A percentile compares a stretch with the other conserved stretches of the same genome.
Conservation (phyloP, 2,888 invertebrate species). For the Parnassius smintheus region DNA sequence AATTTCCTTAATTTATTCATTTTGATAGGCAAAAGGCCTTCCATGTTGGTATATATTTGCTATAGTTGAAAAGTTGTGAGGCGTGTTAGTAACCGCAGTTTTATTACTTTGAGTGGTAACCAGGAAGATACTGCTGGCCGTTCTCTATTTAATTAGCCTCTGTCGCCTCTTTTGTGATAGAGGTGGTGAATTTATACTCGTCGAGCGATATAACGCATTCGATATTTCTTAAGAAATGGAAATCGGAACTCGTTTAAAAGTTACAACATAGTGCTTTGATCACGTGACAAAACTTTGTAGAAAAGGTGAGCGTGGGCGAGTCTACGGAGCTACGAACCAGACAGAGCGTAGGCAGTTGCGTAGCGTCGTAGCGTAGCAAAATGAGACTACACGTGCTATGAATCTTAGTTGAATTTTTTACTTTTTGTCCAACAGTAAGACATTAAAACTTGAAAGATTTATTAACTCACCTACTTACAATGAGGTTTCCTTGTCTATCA, state of each 20-base stretch:
- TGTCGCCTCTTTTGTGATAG: too few species aligned
- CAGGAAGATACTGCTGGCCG: too few species aligned
- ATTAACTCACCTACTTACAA: constrained; percentile 1
- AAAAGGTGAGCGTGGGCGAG: constrained; percentile 69
- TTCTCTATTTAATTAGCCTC: too few species aligned
- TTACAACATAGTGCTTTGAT: constrained; percentile 29
- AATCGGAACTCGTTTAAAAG: constrained; percentile 15
- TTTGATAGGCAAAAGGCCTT: too few species aligned
- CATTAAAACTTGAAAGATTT: background rate
- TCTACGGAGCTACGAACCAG: constrained; percentile 72
- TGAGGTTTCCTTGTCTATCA: background rate
- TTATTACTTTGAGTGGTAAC: too few species aligned
- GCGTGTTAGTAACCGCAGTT: too few species aligned
- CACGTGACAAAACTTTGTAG: constrained; percentile 40
- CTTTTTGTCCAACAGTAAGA: background rate
- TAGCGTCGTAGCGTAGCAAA: constrained; percentile 62
- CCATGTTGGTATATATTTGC: too few species aligned
- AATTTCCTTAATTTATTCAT: too few species aligned
- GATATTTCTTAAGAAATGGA: background rate
- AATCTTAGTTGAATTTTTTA: background rate
- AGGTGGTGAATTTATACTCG: too few species aligned
- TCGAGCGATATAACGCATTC: too few species aligned
- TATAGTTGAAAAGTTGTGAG: too few species aligned
- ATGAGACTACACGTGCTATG: constrained; percentile 48
- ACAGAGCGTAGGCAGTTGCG: constrained; percentile 66